These are phyloP conservation scores for Hipposideros armiger DNA, from an alignment of 2,113 vertebrate species.

Conservation along the genomic window DNA sequence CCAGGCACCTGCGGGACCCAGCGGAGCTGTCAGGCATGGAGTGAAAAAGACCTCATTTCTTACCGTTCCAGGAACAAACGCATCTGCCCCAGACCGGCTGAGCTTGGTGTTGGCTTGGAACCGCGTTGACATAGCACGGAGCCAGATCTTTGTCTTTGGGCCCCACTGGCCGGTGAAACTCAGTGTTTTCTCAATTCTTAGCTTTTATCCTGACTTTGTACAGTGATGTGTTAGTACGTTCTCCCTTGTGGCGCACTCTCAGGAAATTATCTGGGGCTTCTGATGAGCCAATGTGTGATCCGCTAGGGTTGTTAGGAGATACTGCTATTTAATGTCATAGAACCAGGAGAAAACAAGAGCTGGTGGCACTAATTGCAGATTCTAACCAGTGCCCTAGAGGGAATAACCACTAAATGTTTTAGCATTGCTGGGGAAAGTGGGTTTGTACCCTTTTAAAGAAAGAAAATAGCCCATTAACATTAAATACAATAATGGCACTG, in stretches of 20 bases:
- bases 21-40: accelerated
- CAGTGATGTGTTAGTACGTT: neutral
- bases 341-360: neutral
- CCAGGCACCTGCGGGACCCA: neutral
- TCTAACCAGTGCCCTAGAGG: neutral
- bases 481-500: neutral
- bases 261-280: constrained; percentile 19
- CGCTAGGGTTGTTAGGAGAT: neutral
- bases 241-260: neutral
- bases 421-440: neutral
- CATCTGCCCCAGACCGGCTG: constrained; percentile 96
- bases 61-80: constrained; percentile 93
- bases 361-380: neutral
- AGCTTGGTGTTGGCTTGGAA: constrained; percentile 99
- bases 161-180: constrained; percentile 96
- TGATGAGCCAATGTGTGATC: neutral
- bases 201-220: constrained; percentile 14
- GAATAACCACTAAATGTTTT: neutral
- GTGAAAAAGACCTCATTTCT: neutral
- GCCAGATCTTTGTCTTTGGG: constrained; percentile 98
- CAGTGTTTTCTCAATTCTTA: neutral
- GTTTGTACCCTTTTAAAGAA: neutral
- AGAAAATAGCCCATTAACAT: constrained; percentile 1
- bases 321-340: neutral
- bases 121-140: constrained; percentile 98